Conservation (phyloP, 1,140 invertebrate genomes). For the Cherax quadricarinatus region DNA sequence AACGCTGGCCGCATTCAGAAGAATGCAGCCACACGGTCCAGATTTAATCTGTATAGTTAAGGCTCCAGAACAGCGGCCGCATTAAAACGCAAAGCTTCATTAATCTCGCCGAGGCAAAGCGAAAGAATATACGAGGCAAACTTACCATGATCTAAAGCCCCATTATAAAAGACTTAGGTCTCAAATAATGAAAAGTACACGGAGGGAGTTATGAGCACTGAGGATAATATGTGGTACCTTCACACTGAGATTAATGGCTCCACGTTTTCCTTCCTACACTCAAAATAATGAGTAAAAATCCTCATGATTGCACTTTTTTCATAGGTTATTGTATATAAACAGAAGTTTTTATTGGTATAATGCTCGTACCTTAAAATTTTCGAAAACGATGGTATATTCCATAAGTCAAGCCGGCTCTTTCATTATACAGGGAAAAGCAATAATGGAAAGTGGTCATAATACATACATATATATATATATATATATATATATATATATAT, state of each 20-base stretch:
- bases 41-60: background rate
- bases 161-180: conserved; percentile 13
- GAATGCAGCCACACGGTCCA: background rate
- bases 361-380: too few species aligned
- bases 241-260: background rate
- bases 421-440: too few species aligned
- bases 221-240: background rate
- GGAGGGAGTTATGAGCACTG: background rate
- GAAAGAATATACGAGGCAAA: conserved; percentile 4
- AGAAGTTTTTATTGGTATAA: too few species aligned
- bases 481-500: too few species aligned
- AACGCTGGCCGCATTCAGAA: background rate
- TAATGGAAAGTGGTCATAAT: too few species aligned
- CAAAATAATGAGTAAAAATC: too few species aligned
- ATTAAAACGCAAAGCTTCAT: conserved; percentile 9
- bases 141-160: conserved; percentile 7
- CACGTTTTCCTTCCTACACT: too few species aligned
- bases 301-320: too few species aligned
- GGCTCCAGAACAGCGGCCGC: background rate
- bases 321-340: too few species aligned
- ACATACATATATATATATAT: too few species aligned
- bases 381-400: too few species aligned
- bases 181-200: conserved; percentile 15
- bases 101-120: background rate
- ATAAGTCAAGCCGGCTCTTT: too few species aligned